Percentiles rank a stretch among this genome's conserved stretches.
Conservation (phyloP, 2,797 vertebrate genomes). For the Erithacus rubecula region DNA sequence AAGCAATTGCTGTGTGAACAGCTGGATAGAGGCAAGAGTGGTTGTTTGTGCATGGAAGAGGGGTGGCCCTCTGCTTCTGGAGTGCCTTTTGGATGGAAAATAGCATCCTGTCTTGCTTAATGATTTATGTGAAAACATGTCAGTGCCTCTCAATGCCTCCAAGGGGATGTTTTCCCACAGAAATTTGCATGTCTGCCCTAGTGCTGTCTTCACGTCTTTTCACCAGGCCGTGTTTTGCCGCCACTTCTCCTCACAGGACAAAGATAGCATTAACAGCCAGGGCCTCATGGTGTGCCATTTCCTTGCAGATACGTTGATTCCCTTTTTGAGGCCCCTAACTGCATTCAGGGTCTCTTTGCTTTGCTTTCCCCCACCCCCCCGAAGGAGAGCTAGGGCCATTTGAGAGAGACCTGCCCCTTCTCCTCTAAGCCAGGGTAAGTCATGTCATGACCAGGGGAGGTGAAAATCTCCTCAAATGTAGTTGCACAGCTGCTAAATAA, state of each 20-base stretch:
- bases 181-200: slow-evolving; percentile 31
- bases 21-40: neutral
- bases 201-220: neutral
- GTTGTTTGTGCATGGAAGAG: neutral
- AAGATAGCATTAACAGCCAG: neutral
- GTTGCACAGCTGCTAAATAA: neutral
- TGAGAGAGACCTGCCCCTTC: neutral
- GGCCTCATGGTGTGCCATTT: neutral
- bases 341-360: neutral
- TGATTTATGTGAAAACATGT: slow-evolving; percentile 39
- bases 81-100: neutral
- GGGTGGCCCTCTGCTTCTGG: neutral
- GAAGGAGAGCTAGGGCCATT: neutral
- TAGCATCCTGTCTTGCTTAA: neutral
- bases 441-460: neutral
- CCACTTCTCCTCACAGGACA: neutral
- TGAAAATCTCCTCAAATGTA: neutral
- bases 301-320: neutral
- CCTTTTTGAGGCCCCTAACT: neutral
- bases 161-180: slow-evolving; percentile 39
- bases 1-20: neutral
- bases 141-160: neutral
- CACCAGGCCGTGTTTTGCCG: neutral
- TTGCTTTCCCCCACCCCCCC: neutral
- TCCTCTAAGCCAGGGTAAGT: neutral